Evolutionary conservation across 2,888 invertebrate species (phyloP).

Genomic region (Hemicrepidius hirtus): DNA sequence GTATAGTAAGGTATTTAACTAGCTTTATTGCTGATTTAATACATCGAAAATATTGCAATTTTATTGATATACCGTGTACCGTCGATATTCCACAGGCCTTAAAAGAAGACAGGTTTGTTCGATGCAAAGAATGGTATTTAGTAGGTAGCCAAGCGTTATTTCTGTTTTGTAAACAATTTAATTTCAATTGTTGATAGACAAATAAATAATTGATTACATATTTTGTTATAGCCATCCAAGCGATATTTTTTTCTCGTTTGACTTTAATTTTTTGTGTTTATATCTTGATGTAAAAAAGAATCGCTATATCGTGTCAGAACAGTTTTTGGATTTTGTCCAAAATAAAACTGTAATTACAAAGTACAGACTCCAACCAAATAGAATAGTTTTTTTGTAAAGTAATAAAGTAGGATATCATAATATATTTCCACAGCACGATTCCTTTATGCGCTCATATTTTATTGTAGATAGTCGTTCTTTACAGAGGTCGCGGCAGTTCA

Average conservation of each 20-base stretch:
- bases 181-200: not conserved
- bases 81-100: too few relatives aligned
- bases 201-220: not conserved
- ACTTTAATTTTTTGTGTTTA: not conserved
- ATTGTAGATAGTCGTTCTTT: too few relatives aligned
- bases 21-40: not conserved
- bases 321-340: not conserved
- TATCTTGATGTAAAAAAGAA: not conserved
- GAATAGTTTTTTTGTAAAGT: not conserved
- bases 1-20: not conserved
- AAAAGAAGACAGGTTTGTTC: too few relatives aligned
- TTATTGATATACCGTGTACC: too few relatives aligned
- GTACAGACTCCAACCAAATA: not conserved
- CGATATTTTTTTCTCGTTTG: not conserved
- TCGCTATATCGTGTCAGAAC: not conserved
- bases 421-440: too few relatives aligned
- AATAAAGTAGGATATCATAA: too few relatives aligned
- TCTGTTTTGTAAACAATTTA: constrained; percentile 6
- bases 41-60: not conserved
- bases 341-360: not conserved
- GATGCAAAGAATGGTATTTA: too few relatives aligned
- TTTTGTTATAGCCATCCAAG: not conserved
- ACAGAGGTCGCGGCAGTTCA: too few relatives aligned
- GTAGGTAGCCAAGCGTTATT: not conserved
- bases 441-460: not conserved